Evolutionary conservation across 2,888 invertebrate genomes (phyloP).

Genomic region (Achlya flavicornis): DNA sequence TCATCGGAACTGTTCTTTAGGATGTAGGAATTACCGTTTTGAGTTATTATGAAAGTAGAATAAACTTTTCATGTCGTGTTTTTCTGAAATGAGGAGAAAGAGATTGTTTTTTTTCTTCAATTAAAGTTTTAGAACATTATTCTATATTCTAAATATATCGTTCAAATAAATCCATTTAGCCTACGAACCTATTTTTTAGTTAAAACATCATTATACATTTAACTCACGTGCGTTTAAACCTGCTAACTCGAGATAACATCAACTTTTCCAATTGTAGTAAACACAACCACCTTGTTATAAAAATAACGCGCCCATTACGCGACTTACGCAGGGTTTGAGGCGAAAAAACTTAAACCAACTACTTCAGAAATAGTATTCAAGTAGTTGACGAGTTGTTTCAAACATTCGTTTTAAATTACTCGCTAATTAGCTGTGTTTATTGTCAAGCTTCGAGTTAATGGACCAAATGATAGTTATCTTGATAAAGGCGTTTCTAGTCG

Average conservation of each 20-base stretch:
- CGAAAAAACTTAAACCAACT: background rate
- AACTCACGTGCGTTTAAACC: background rate
- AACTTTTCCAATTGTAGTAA: constrained; percentile 2
- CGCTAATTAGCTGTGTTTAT: constrained; percentile 9
- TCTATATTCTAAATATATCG: too few species aligned
- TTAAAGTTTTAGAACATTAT: too few species aligned
- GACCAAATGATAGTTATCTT: background rate
- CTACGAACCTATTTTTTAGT: too few species aligned
- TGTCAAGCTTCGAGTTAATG: background rate
- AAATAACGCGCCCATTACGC: constrained; percentile 2
- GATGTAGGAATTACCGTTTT: too few species aligned
- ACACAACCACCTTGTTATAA: constrained; percentile 2
- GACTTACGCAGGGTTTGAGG: background rate
- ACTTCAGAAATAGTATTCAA: background rate
- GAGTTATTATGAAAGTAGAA: too few species aligned
- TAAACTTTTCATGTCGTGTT: too few species aligned
- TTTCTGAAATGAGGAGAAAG: too few species aligned
- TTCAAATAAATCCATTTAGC: too few species aligned
- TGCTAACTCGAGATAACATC: background rate
- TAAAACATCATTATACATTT: background rate
- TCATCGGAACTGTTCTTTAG: too few species aligned
- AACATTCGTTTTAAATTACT: background rate
- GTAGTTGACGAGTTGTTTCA: background rate
- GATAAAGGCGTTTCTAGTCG: too few species aligned
- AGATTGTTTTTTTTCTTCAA: too few species aligned